phyloP scores from a whole-genome alignment of 2,888 invertebrate genomes.

The Metopia argyrocephala region DNA sequence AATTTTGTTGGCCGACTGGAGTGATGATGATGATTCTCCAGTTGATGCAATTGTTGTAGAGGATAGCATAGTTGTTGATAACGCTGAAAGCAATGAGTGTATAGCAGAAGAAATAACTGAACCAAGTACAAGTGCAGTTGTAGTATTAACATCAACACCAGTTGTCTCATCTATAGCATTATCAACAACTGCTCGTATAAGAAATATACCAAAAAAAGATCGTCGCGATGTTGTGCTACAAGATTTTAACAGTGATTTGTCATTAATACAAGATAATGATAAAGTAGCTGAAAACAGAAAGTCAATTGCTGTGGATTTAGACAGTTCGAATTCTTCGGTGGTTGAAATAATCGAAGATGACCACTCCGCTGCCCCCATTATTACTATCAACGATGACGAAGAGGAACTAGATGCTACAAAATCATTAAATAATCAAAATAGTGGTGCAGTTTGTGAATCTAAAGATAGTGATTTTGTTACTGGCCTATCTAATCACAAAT shows the following conservation, averaged over 20 bases:
- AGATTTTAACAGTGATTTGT: constrained; percentile 69
- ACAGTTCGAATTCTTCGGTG: constrained; percentile 52
- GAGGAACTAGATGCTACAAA: constrained; percentile 25
- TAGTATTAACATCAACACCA: constrained; percentile 28
- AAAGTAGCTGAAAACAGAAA: background rate
- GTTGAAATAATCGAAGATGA: constrained; percentile 55
- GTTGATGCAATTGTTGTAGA: constrained; percentile 45
- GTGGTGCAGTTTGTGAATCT: background rate
- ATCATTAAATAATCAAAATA: background rate
- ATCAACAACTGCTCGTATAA: constrained; percentile 70
- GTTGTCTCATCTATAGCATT: constrained; percentile 13
- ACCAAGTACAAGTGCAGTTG: background rate
- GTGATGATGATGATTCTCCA: constrained; percentile 81
- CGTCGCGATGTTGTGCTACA: constrained; percentile 73
- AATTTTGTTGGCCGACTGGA: constrained; percentile 88
- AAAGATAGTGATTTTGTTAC: constrained; percentile 21
- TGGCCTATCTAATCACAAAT: constrained; percentile 35
- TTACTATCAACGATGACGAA: constrained; percentile 60
- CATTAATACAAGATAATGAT: constrained; percentile 18
- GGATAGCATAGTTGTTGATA: background rate
- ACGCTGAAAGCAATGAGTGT: background rate
- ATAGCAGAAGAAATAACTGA: background rate
- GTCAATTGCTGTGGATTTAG: constrained; percentile 33
- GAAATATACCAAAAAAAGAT: constrained; percentile 78
- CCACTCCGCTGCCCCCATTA: constrained; percentile 20